Evolutionary conservation across 53 echinoderm and acorn worm species (phyloP), one percentile per base, ranked within the genome.

Genomic region (Paracentrotus lividus): DNA sequence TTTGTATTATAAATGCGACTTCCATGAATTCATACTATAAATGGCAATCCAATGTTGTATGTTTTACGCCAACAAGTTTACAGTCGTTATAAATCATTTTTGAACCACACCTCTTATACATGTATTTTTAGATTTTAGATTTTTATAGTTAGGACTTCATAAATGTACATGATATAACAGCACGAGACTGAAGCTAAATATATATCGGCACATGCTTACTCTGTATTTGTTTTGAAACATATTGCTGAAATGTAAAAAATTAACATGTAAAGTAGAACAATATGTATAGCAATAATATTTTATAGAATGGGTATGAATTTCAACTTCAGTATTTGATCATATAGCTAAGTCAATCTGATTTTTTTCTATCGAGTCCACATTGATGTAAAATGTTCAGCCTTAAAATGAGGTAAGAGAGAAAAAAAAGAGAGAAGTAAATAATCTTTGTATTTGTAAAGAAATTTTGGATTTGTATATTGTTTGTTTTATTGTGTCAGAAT

Each of bases 391-490:
- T 86, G 56, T 86, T 55, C 53, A 51, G 32, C 53, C 56, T 54
- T 55, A 53, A 24, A 15, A 86, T 56, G 53, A 20, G 55, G 34
- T 34, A 86, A 34, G 57, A 34, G 32, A 56, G 31, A 51, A 85
- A 34, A 55, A 86, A 54, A 86, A n/a, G n/a, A 34, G 32, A 56
- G 31, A 51, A 85, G 55, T 86, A 86, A 54, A 86, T 86, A 86
- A 86, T 55, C 52, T 55, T 86, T 32, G 86, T 56, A 86, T 86
- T 86, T 86, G 86, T 86, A 55, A 86, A 51, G 32, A 86, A 86
- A 49, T 1, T 5, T 84, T 47, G 49, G 5, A 6, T 84, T 29
- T 84, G n/a, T n/a, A n/a, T n/a, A n/a, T n/a, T n/a, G n/a, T n/a
- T n/a, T n/a, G n/a, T n/a, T n/a, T n/a, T n/a, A n/a, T n/a, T n/a